Base-by-base conservation (phyloP, 2,888 invertebrate genomes). In the Troides helena region DNA sequence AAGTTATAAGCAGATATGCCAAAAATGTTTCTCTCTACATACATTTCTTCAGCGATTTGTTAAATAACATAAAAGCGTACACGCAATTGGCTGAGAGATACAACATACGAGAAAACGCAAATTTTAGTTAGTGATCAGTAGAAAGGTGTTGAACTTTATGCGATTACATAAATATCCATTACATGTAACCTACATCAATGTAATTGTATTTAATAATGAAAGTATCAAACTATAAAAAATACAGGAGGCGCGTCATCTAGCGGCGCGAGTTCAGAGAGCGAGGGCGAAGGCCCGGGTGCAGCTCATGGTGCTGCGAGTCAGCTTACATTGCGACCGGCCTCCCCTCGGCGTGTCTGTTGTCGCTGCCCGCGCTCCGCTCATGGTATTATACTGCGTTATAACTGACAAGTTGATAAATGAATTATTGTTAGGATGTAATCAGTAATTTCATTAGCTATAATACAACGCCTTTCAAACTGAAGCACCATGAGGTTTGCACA, bases 301-400 rank as follows among this genome's bases (percentile, higher is more conserved):
- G 78, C 66, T 80, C 76, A 82, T 71, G 74, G 76, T 68, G 77
- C 77, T 65, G 87, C 88, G 71, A 84, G 84, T 68, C 92, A 89
- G 77, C 86, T 88, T 69, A 92, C 92, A 21, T 82, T 93, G 73
- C 90, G 92, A 69, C 92, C 92, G 72, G 80, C 90, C 43, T 88
- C 90, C 50, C 92, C 92, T 63, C 81, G 87, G 6, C 79, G 85
- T 12, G 53, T 75, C 72, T 82, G 84, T 74, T 80, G 81, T 75
- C 85, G 85, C 74, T 72, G 77, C 21, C 57, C 57, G 21, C 57
- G 57, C 5, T 50, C 50, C 57, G 74, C 79, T 75, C 68, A 81
- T 79, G 70, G 77, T 69, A 69, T 67, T 62, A 64, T 62, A 36
- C 53, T 18, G 7, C 56, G 56, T 10, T 46, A 14, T 46, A 17